Conservation (phyloP, 1,140 invertebrate species). For the Aphaenogaster ashmeadi region DNA sequence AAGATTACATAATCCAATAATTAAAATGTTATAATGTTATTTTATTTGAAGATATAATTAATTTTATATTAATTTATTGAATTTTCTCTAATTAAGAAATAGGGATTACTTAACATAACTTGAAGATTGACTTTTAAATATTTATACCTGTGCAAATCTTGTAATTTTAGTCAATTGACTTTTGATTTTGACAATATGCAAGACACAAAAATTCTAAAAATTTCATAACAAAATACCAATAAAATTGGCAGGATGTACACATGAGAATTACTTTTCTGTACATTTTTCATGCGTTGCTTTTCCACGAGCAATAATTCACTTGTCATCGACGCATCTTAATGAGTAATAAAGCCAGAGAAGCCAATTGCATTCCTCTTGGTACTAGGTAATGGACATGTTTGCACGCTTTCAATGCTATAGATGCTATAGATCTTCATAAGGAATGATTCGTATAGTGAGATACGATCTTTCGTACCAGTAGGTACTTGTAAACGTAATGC, state of each 20-base stretch:
- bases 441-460: slow-evolving; percentile 15
- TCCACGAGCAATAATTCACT: not conserved
- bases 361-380: slow-evolving; percentile 30
- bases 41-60: not conserved
- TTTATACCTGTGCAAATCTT: not conserved
- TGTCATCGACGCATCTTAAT: slow-evolving; percentile 14
- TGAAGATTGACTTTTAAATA: not conserved
- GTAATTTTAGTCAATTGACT: not conserved
- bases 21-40: not conserved
- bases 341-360: not conserved
- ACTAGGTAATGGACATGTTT: slow-evolving; percentile 49
- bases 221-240: not conserved
- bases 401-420: slow-evolving; percentile 2
- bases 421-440: slow-evolving; percentile 42
- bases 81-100: not conserved
- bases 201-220: not conserved
- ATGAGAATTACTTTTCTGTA: not conserved
- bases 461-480: not conserved
- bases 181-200: not conserved
- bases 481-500: not conserved
- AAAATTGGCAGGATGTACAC: not conserved
- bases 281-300: not conserved
- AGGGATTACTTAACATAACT: not conserved
- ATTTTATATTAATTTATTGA: not conserved
- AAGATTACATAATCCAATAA: not conserved